These are phyloP conservation scores for Lerista edwardsae DNA, from an alignment of 2,797 vertebrate species.

Conservation along the genomic window DNA sequence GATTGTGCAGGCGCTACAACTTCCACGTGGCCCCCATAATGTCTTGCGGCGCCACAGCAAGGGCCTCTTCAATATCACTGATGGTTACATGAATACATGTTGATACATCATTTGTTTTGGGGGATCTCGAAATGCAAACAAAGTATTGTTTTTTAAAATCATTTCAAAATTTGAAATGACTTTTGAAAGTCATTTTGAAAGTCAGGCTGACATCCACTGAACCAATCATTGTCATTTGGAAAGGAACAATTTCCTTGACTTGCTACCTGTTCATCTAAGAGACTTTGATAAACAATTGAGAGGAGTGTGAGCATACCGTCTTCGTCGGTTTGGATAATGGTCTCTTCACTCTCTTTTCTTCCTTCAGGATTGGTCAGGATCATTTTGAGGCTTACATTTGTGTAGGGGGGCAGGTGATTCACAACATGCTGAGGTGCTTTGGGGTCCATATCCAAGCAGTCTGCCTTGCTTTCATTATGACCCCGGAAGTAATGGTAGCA, in stretches of 20 bases:
- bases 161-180: too few relatives aligned
- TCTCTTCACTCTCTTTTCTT: conserved; percentile 96
- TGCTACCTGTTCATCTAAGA: not conserved
- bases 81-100: not conserved
- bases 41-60: too few relatives aligned
- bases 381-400: conserved; percentile 98
- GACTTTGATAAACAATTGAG: not conserved
- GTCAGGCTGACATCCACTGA: conserved; percentile 17
- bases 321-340: conserved; percentile 96
- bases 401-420: conserved; percentile 92
- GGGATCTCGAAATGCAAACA: not conserved
- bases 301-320: conserved; percentile 82
- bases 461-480: conserved; percentile 89
- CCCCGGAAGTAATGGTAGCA: conserved; percentile 94
- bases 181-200: too few relatives aligned
- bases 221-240: accelerated
- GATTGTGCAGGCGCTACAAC: too few relatives aligned
- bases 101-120: not conserved
- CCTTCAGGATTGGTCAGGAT: conserved; percentile 98
- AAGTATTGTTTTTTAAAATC: not conserved
- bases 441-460: conserved; percentile 98
- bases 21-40: too few relatives aligned
- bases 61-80: too few relatives aligned
- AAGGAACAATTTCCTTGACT: not conserved
- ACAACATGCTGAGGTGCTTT: conserved; percentile 96